Conservation (phyloP, 1,140 invertebrate species). For the Campoletis sonorensis region DNA sequence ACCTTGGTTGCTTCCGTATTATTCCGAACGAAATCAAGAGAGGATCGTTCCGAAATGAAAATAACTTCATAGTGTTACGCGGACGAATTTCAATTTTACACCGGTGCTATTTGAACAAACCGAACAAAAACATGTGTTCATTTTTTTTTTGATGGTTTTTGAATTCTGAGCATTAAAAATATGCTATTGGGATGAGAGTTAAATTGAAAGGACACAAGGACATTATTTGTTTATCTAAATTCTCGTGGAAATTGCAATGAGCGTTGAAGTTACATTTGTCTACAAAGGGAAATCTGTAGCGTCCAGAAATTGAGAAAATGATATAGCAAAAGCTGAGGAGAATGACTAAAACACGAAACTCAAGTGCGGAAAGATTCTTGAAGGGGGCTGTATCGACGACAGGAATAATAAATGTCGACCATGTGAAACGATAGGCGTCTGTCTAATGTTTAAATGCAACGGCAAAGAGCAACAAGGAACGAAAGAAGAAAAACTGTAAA, state of each 20-base stretch:
- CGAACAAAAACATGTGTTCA: too few species aligned
- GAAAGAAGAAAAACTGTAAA: slow-evolving; percentile 17
- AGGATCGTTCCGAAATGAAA: not conserved
- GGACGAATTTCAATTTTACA: too few species aligned
- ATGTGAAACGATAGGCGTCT: slow-evolving; percentile 37
- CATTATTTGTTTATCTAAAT: too few species aligned
- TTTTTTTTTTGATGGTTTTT: too few species aligned
- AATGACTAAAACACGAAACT: slow-evolving; percentile 2
- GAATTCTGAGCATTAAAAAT: too few species aligned
- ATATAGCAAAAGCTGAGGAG: not conserved
- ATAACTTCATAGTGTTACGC: too few species aligned
- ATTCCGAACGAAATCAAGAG: slow-evolving; percentile 35
- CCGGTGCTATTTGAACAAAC: too few species aligned
- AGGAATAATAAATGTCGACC: slow-evolving; percentile 45
- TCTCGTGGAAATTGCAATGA: too few species aligned
- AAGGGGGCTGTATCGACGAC: slow-evolving; percentile 41
- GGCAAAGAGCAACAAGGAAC: not conserved
- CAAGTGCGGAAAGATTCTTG: slow-evolving; percentile 40
- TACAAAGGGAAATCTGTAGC: not conserved
- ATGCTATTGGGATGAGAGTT: too few species aligned
- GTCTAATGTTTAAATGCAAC: not conserved
- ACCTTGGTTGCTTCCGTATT: slow-evolving; percentile 18
- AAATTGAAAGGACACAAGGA: too few species aligned
- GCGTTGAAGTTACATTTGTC: too few species aligned
- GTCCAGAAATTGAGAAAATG: not conserved